A percentile compares a stretch with the other conserved stretches of the same genome.
These are phyloP conservation scores for Columba livia DNA, from an alignment of 2,113 vertebrate species.

Conservation along the genomic window DNA sequence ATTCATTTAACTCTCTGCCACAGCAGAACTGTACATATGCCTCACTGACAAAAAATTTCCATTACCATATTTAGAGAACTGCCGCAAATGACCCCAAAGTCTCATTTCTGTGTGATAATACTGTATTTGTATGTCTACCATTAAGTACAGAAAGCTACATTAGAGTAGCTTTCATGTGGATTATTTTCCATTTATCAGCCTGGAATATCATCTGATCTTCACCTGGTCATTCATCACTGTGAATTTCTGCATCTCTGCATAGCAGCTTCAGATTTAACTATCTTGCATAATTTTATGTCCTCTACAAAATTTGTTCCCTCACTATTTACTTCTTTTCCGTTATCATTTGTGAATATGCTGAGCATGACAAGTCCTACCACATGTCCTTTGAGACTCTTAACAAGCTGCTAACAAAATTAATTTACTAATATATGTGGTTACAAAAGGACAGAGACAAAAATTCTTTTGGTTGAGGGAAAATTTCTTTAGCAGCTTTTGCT, in stretches of 20 bases:
- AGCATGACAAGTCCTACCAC: not conserved
- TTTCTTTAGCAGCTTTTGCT: not conserved
- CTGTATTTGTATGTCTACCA: not conserved
- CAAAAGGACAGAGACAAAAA: not conserved
- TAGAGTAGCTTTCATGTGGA: not conserved
- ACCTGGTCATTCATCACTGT: not conserved
- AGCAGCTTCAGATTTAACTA: not conserved
- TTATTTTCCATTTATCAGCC: not conserved
- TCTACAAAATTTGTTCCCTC: not conserved
- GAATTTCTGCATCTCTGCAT: not conserved
- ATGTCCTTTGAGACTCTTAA: not conserved
- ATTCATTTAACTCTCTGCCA: not conserved
- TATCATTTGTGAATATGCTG: not conserved
- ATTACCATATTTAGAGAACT: not conserved
- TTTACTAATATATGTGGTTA: not conserved
- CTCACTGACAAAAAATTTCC: not conserved
- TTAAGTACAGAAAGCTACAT: not conserved
- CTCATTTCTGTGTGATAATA: not conserved
- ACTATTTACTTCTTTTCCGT: not conserved
- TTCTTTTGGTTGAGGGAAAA: not conserved
- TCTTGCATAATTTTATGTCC: not conserved
- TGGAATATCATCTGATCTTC: not conserved
- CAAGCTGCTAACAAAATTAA: not conserved
- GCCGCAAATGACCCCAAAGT: not conserved
- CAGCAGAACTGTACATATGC: not conserved